These are phyloP conservation scores for Chitala chitala DNA, from an alignment of 2,113 vertebrate species.

Conservation along the genomic window DNA sequence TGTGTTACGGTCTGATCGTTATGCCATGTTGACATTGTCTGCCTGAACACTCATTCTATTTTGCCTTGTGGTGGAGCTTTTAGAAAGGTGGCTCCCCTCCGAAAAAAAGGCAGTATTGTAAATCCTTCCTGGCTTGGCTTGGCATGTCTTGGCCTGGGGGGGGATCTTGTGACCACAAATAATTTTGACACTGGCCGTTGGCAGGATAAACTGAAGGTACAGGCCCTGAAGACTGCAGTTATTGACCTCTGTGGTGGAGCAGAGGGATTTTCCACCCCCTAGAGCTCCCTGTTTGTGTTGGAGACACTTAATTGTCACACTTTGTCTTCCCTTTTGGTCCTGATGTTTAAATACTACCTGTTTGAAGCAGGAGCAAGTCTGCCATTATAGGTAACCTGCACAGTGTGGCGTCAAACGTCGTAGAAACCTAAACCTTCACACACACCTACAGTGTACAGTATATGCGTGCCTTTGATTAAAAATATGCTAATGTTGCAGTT, in stretches of 20 bases:
- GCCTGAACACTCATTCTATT: too few relatives aligned
- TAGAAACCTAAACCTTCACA: constrained; percentile 53
- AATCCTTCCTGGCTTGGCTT: neutral
- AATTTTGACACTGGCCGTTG: neutral
- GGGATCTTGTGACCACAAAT: neutral
- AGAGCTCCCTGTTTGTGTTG: neutral
- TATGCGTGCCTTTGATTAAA: constrained; percentile 54
- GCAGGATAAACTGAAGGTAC: constrained; percentile 7
- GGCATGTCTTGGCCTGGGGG: neutral
- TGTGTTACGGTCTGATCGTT: too few relatives aligned
- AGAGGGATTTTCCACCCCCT: neutral
- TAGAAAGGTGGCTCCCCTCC: too few relatives aligned
- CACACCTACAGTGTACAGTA: constrained; percentile 58
- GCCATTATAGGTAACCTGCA: too few relatives aligned
- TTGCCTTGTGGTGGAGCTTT: too few relatives aligned
- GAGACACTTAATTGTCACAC: too few relatives aligned
- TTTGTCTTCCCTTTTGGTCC: too few relatives aligned
- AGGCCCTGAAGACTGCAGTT: neutral
- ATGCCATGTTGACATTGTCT: too few relatives aligned
- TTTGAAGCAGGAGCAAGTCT: too few relatives aligned
- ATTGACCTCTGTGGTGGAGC: neutral
- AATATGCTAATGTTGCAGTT: constrained; percentile 37
- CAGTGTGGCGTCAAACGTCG: constrained; percentile 30
- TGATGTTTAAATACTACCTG: too few relatives aligned
- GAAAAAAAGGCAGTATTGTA: too few relatives aligned